Percentiles rank a stretch among this genome's conserved stretches.
Conservation (phyloP, 2,113 vertebrate genomes). For the Cinclus cinclus region DNA sequence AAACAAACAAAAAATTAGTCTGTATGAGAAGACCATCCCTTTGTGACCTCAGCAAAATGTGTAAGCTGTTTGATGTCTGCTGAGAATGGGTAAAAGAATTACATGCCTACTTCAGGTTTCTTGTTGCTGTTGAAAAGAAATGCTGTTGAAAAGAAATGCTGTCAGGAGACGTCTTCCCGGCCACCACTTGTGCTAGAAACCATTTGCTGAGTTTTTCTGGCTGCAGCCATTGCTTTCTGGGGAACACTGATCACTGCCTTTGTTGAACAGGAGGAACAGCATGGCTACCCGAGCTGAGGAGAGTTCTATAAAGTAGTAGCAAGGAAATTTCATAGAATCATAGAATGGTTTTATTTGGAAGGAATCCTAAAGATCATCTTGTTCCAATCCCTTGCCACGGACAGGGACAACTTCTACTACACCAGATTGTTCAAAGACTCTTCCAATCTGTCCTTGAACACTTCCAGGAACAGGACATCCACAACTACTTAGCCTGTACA, state of each 20-base stretch:
- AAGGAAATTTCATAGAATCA: background rate
- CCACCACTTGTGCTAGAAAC: background rate
- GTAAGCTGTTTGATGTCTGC: background rate
- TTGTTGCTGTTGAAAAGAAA: background rate
- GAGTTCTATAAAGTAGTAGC: background rate
- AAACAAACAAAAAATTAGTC: background rate
- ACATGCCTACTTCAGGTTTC: background rate
- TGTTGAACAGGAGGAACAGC: background rate
- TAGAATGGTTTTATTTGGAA: background rate
- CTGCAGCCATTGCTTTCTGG: background rate
- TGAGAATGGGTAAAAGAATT: background rate
- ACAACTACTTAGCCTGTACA: background rate
- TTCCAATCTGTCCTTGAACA: background rate
- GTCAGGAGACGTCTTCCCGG: background rate
- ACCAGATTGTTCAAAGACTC: background rate
- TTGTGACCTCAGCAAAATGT: background rate
- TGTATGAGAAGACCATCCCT: background rate
- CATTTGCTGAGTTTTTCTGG: background rate
- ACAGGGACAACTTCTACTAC: background rate
- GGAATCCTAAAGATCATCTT: background rate
- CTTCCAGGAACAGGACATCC: background rate
- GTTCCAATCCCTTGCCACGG: background rate
- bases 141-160: background rate
- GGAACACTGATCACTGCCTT: background rate
- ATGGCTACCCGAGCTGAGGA: background rate